A percentile compares a stretch with the other conserved stretches of the same genome.
Conservation (phyloP, 2,888 invertebrate species). For the Sarcophaga caerulescens region DNA sequence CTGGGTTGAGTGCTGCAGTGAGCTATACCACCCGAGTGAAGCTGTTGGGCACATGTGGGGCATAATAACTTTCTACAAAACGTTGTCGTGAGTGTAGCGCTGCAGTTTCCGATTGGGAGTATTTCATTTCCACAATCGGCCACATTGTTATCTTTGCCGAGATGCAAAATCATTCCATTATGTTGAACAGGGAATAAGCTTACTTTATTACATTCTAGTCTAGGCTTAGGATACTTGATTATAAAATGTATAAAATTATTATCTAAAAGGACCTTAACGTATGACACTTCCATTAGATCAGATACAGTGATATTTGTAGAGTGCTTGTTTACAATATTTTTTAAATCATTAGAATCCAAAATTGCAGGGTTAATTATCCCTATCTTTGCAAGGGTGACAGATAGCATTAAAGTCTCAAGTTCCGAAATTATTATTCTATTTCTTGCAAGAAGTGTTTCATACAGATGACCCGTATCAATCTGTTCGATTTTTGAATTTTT, state of each 20-base stretch:
- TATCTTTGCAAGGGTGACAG: slow-evolving; percentile 58
- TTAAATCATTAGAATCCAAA: slow-evolving; percentile 59
- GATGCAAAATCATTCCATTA: slow-evolving; percentile 56
- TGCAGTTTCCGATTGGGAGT: slow-evolving; percentile 57
- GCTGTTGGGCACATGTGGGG: slow-evolving; percentile 23
- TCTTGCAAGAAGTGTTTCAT: slow-evolving; percentile 60
- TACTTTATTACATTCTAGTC: slow-evolving; percentile 62
- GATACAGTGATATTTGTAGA: slow-evolving; percentile 59
- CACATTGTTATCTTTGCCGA: slow-evolving; percentile 51
- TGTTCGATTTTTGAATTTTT: slow-evolving; percentile 10
- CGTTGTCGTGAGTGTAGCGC: slow-evolving; percentile 50
- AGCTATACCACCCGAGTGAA: slow-evolving; percentile 10
- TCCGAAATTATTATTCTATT: slow-evolving; percentile 62
- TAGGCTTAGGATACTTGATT: slow-evolving; percentile 63
- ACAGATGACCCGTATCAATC: slow-evolving; percentile 36
- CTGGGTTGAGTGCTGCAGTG: slow-evolving; percentile 23
- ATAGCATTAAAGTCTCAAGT: slow-evolving; percentile 55
- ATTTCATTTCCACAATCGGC: slow-evolving; percentile 51
- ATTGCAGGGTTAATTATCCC: slow-evolving; percentile 56
- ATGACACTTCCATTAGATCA: slow-evolving; percentile 62
- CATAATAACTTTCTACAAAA: slow-evolving; percentile 51
- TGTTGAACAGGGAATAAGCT: slow-evolving; percentile 56
- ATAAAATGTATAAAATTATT: slow-evolving; percentile 60
- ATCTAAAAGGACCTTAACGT: slow-evolving; percentile 57
- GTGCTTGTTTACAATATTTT: slow-evolving; percentile 56